These are phyloP conservation scores for Fistularia tabacaria DNA, from an alignment of 2,797 vertebrate genomes.

Conservation along the genomic window DNA sequence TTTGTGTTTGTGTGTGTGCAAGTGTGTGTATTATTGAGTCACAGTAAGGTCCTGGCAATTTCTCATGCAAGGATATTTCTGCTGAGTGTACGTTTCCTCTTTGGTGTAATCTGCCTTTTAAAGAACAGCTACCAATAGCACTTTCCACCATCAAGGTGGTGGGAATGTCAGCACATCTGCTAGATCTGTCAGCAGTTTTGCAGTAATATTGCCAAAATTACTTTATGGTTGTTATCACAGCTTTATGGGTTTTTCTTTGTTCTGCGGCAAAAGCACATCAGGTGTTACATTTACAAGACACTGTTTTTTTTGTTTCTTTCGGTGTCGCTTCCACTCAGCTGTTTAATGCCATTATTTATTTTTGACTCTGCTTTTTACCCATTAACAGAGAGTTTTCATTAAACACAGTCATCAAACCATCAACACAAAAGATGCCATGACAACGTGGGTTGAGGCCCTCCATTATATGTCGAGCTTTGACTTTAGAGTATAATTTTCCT, in stretches of 20 bases:
- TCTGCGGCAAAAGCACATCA: conserved; percentile 38
- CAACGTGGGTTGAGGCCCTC: conserved; percentile 19
- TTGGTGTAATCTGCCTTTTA: conserved; percentile 49
- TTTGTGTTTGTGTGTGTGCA: conserved; percentile 11
- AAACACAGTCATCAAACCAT: conserved; percentile 5
- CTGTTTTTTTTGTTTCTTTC: conserved; percentile 1
- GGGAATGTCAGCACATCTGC: conserved; percentile 59
- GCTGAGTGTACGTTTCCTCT: conserved; percentile 70
- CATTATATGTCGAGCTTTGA: conserved; percentile 3
- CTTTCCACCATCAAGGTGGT: conserved; percentile 54
- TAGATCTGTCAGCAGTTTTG: conserved; percentile 63
- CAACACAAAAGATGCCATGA: conserved; percentile 43
- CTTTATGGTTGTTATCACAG: conserved; percentile 45
- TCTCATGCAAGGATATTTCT: conserved; percentile 54
- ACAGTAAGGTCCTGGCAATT: conserved; percentile 42
- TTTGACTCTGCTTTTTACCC: conserved; percentile 22
- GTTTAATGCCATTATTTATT: conserved; percentile 37
- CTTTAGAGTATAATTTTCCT: conserved; percentile 8
- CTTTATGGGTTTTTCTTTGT: conserved; percentile 30
- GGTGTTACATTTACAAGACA: background rate
- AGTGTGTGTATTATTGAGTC: conserved; percentile 16
- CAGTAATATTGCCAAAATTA: conserved; percentile 53
- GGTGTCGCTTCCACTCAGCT: background rate
- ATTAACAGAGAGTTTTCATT: conserved; percentile 59
- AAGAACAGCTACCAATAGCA: conserved; percentile 66